These are phyloP conservation scores for Prenolepis imparis DNA, from an alignment of 2,888 invertebrate species.

Conservation along the genomic window DNA sequence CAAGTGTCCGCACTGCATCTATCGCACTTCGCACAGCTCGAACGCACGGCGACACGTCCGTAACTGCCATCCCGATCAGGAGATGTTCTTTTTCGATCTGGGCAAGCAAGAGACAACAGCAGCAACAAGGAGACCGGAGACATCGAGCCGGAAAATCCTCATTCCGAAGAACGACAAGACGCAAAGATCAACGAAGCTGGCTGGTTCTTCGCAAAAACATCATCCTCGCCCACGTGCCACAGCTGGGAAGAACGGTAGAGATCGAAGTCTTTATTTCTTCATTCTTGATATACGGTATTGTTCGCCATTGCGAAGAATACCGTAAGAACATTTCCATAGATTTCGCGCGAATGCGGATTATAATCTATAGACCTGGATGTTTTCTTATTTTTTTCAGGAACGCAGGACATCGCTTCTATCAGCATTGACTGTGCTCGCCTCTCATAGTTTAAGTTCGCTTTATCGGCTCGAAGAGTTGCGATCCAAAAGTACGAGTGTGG, in stretches of 20 bases:
- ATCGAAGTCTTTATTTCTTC: conserved; percentile 13
- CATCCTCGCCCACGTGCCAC: background rate
- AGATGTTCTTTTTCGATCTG: conserved; percentile 75
- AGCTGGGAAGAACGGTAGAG: conserved; percentile 61
- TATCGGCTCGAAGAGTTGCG: background rate
- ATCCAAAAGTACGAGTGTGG: background rate
- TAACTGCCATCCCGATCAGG: conserved; percentile 74
- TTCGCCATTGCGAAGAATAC: conserved; percentile 21
- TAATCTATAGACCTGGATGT: background rate
- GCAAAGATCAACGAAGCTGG: background rate
- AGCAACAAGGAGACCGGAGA: conserved; percentile 37
- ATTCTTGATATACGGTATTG: conserved; percentile 14
- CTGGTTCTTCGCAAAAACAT: conserved; percentile 7
- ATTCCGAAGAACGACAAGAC: conserved; percentile 18
- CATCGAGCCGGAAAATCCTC: background rate
- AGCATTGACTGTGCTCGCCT: background rate
- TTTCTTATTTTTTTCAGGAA: conserved; percentile 31
- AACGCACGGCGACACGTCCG: conserved; percentile 79
- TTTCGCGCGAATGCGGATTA: background rate
- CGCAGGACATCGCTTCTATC: background rate
- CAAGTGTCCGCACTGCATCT: conserved; percentile 80
- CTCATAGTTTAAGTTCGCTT: background rate
- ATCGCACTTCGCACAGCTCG: conserved; percentile 78
- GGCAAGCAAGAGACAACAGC: conserved; percentile 56
- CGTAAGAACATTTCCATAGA: background rate